Percentiles rank a stretch among this genome's conserved stretches.
Evolutionary conservation across 2,113 vertebrate genomes (phyloP).

Genomic region (Lepus americanus): DNA sequence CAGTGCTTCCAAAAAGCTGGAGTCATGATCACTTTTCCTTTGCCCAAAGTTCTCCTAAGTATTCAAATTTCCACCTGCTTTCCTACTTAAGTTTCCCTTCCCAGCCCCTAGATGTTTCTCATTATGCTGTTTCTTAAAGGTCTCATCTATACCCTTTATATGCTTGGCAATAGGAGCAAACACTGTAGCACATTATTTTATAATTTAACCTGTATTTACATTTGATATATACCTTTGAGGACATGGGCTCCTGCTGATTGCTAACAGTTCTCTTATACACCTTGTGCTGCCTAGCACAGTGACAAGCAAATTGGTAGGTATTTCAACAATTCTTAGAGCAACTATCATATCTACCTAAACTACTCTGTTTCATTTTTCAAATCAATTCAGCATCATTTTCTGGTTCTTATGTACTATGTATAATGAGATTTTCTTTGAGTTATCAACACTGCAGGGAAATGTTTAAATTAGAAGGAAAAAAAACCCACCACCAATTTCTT

Average conservation of each 20-base stretch:
- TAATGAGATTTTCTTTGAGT: slow-evolving; percentile 81
- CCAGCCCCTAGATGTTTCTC: not conserved
- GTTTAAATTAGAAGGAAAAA: slow-evolving; percentile 78
- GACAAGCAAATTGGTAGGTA: slow-evolving; percentile 13
- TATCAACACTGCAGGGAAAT: slow-evolving; percentile 81
- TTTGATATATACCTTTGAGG: not conserved
- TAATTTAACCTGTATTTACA: slow-evolving; percentile 7
- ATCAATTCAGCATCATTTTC: slow-evolving; percentile 74
- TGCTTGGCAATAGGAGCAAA: not conserved
- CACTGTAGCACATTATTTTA: not conserved
- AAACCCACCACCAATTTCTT: slow-evolving; percentile 71
- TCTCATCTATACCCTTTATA: not conserved
- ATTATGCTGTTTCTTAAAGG: not conserved
- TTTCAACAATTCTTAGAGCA: slow-evolving; percentile 23
- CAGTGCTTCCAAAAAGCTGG: not conserved
- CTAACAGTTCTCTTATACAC: not conserved
- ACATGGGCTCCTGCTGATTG: not conserved
- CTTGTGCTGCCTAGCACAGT: not conserved
- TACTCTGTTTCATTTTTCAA: slow-evolving; percentile 69
- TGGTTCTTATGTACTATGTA: slow-evolving; percentile 67
- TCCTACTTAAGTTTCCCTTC: not conserved
- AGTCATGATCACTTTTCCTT: not conserved
- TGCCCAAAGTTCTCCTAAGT: not conserved
- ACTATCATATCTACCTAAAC: not conserved
- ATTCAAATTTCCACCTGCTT: not conserved